phyloP scores from a whole-genome alignment of 1,140 invertebrate genomes.

The Aphidius ervi region DNA sequence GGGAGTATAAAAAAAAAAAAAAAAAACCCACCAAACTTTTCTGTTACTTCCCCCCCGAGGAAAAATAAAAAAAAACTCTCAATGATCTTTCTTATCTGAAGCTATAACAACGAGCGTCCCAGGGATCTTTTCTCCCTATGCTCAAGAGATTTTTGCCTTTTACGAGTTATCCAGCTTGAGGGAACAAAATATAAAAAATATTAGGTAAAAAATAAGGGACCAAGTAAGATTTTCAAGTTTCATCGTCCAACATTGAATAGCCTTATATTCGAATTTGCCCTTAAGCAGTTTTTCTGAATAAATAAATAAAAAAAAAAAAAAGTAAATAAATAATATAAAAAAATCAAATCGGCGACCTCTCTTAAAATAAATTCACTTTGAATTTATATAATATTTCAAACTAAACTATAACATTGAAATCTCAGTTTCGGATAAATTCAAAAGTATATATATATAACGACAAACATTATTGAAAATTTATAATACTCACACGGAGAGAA shows the following conservation, averaged over 20 bases:
- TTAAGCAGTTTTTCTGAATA: conserved; percentile 21
- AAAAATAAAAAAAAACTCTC: background rate
- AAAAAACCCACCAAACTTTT: background rate
- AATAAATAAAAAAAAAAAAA: conserved; percentile 22
- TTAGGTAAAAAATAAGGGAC: background rate
- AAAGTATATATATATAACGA: too few relatives aligned
- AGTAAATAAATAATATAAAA: background rate
- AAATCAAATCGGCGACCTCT: too few relatives aligned
- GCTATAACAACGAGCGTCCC: conserved; percentile 34
- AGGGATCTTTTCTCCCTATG: conserved; percentile 24
- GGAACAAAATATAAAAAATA: conserved; percentile 24
- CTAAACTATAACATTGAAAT: too few relatives aligned
- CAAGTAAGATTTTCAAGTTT: conserved; percentile 34
- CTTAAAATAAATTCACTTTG: too few relatives aligned
- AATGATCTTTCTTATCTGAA: conserved; percentile 33
- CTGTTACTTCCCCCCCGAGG: conserved; percentile 4
- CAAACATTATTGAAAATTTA: too few relatives aligned
- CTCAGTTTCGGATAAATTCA: too few relatives aligned
- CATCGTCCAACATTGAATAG: conserved; percentile 34
- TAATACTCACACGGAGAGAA: too few relatives aligned
- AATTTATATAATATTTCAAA: too few relatives aligned
- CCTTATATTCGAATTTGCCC: conserved; percentile 24
- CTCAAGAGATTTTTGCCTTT: conserved; percentile 28
- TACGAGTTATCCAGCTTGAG: conserved; percentile 29
- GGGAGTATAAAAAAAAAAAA: background rate